Conservation (phyloP, 2,888 invertebrate genomes). For the Oscheius sp. region DNA sequence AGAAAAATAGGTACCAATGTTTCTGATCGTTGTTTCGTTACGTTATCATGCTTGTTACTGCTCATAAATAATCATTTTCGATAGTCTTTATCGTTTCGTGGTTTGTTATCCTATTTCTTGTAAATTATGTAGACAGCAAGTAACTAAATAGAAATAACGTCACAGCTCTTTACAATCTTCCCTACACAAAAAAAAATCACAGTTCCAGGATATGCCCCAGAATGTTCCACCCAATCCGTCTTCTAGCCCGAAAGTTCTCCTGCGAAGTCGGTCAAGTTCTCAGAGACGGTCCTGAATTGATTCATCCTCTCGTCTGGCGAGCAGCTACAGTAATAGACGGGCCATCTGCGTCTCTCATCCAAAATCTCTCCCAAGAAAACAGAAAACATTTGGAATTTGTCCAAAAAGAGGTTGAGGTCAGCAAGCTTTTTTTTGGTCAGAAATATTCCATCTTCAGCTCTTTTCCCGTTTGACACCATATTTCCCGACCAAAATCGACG, state of each 20-base stretch:
- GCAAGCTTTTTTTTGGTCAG: background rate
- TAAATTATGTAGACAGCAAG: too few species aligned
- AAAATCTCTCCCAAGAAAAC: background rate
- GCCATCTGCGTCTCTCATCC: constrained; percentile 11
- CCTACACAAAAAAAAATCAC: too few species aligned
- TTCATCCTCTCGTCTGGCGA: constrained; percentile 1
- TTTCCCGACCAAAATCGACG: constrained; percentile 42
- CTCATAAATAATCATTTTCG: too few species aligned
- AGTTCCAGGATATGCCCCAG: too few species aligned
- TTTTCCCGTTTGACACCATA: constrained; percentile 39
- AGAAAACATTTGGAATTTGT: constrained; percentile 9
- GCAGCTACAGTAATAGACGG: background rate
- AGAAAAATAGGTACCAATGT: background rate
- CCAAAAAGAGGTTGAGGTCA: constrained; percentile 23
- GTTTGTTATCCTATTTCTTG: too few species aligned
- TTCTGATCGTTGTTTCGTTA: background rate
- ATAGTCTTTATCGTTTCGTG: too few species aligned
- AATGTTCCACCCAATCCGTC: too few species aligned
- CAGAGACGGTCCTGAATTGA: constrained; percentile 6
- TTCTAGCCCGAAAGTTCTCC: constrained; percentile 3
- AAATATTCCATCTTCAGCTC: constrained; percentile 40
- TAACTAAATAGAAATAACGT: too few species aligned
- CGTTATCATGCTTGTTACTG: background rate
- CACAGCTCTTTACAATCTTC: too few species aligned
- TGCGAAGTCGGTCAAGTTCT: background rate